A percentile compares a stretch with the other conserved stretches of the same genome.
Conservation (phyloP, 2,797 vertebrate species). For the Rhinichthys osculus region DNA sequence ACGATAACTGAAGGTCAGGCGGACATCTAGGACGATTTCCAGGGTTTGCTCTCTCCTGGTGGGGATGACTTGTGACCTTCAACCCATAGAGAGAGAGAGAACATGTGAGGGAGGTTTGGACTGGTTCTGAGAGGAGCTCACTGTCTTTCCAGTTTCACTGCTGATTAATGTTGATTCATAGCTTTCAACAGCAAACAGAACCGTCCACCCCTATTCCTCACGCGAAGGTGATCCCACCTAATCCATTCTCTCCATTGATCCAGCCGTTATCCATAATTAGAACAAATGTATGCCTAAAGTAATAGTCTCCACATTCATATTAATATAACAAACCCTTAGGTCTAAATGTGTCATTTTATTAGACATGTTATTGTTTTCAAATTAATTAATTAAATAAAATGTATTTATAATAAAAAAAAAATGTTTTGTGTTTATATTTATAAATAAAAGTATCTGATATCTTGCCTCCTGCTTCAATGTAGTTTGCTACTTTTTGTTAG, state of each 20-base stretch:
- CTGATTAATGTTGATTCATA: conserved; percentile 33
- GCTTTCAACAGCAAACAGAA: conserved; percentile 23
- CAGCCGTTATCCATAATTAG: conserved; percentile 11
- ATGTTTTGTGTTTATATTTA: background rate
- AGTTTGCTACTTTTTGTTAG: background rate
- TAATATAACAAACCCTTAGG: background rate
- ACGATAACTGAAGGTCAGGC: conserved; percentile 34
- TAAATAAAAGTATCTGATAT: background rate
- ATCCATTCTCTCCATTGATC: conserved; percentile 27
- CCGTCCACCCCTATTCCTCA: background rate
- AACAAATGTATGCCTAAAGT: conserved; percentile 31
- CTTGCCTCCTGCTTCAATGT: background rate
- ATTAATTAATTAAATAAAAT: background rate
- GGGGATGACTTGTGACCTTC: conserved; percentile 24
- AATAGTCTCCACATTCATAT: background rate
- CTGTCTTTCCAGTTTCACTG: conserved; percentile 9
- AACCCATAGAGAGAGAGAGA: background rate
- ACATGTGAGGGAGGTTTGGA: background rate
- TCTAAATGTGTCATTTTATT: background rate
- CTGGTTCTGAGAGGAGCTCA: background rate
- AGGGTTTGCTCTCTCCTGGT: background rate
- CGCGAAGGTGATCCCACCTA: background rate
- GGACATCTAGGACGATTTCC: background rate
- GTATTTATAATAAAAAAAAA: background rate
- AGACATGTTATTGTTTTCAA: background rate